Base-by-base conservation (phyloP, 2,888 invertebrate genomes). In the Sipha maydis region DNA sequence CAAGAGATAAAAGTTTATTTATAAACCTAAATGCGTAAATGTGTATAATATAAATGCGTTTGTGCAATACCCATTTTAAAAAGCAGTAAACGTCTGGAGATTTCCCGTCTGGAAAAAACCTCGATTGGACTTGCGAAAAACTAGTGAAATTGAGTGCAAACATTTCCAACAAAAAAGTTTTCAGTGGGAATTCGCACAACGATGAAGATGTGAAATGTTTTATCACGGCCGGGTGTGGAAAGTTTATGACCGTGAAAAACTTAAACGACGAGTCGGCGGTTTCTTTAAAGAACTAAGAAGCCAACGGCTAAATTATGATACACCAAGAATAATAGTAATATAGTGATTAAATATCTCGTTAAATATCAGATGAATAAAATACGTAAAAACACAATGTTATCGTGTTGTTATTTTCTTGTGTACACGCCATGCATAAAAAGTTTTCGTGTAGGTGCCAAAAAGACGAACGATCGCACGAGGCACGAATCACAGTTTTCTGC, bases 221-320 rank as follows among this genome's bases (percentile, higher is more conserved):
- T 85, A 77, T 77, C 76, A 61, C 19, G n/a, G 48, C 14, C 75
- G 78, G 38, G 14, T 56, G 56, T 56, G 69, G 38, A 84, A 84
- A 89, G 77, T 89, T 71, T 89, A 84, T 67, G 71, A 56, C 71
- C 67, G 76, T 31, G 41, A 89, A 83, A 83, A 83, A 83, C 71
- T 78, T 78, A 17, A 54, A 67, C 56, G 73, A 25, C 78, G 38
- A 21, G 61, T 83, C 61, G 21, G 25, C 61, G 48, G 48, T 89
- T 83, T 83, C 61, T 69, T 28, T 34, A 34, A 84, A 71, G 34
- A 21, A 83, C 69, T 31, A 69, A 21, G 14, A 73, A 41, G 48
- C 76, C 11, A 78, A 56, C 56, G 61, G 84, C 78, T 34, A 56
- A 85, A 88, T 83, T 75, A 88, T 31, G 80, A 21, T 67, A 41